Percentiles rank a stretch among this genome's conserved stretches.
Conservation (phyloP, 2,888 invertebrate species). For the Ceramica pisi region DNA sequence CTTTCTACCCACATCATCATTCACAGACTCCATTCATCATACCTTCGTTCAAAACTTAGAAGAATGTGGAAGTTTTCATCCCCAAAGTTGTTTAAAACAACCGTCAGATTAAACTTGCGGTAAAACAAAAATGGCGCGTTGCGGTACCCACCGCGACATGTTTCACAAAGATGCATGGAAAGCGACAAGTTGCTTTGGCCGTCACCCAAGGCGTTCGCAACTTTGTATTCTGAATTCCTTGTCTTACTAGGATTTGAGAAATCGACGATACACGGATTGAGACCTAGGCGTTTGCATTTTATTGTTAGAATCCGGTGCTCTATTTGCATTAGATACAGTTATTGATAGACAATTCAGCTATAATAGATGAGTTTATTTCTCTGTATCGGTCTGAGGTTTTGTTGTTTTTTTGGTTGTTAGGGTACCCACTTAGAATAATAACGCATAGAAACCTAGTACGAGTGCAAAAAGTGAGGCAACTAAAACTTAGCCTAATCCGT, state of each 20-base stretch:
- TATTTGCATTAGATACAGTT: neutral
- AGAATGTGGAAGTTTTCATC: conserved; percentile 2
- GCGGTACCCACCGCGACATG: conserved; percentile 8
- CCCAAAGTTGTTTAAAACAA: conserved; percentile 23
- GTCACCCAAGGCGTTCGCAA: conserved; percentile 53
- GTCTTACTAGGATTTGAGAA: conserved; percentile 37
- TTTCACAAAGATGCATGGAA: conserved; percentile 42
- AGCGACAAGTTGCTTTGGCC: conserved; percentile 50
- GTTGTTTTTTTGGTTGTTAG: too few relatives aligned
- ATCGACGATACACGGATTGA: conserved; percentile 27
- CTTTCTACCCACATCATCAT: neutral
- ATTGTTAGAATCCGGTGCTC: conserved; percentile 1
- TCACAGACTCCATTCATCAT: neutral
- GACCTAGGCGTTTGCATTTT: conserved; percentile 19
- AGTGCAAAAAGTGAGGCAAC: too few relatives aligned
- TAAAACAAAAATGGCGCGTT: conserved; percentile 34
- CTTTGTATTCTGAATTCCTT: conserved; percentile 42
- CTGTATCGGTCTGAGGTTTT: neutral
- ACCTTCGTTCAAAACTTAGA: neutral
- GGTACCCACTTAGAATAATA: too few relatives aligned
- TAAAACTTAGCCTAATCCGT: too few relatives aligned
- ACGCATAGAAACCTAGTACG: too few relatives aligned
- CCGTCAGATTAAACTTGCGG: conserved; percentile 12
- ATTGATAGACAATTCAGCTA: neutral
- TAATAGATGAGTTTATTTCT: neutral